Evolutionary conservation across 2,113 vertebrate species (phyloP), one percentile per base, ranked within the genome.

Genomic region (Eptesicus fuscus): DNA sequence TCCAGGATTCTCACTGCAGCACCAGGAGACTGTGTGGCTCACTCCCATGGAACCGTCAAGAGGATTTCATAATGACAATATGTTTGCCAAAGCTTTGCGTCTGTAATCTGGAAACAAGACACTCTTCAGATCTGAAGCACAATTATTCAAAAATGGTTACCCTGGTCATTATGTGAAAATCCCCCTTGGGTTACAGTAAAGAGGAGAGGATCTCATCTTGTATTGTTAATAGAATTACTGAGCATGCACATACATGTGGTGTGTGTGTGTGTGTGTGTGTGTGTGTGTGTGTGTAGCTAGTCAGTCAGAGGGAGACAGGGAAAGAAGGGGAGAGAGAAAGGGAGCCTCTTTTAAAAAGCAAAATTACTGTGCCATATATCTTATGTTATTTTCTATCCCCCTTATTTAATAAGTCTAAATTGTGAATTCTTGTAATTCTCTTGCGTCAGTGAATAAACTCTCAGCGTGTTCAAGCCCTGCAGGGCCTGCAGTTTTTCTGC

Each of bases 341-440:
- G 77, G 37, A 88, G 47, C 30, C 83, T 88, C 76, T 90, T 90
- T 94, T 73, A 87, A 47, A 94, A 90, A 94, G 37, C 67, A 90
- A 90, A 94, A 95, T 93, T 28, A 71, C 73, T 32, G 5, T n/a
- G 87, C 49, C 44, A 44, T 35, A 32, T 76, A 95, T 87, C 73
- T 93, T 77, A 86, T 83, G 77, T 93, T 77, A 88, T 93, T 95
- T 94, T 86, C 83, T 96, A 65, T 8, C 56, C 71, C n/a, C 25
- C 61, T 86, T 93, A 90, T 95, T 96, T 92, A 93, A 93, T 94
- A 92, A 83, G 53, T 83, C 76, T 90, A 95, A 96, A 95, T 32
- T 47, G 88, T 93, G 92, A 94, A 69, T 88, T 90, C 77, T 90
- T 88, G 37, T 94, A 77, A 92, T 95, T 90, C 63, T 90, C 86